Evolutionary conservation across 2,797 vertebrate genomes (phyloP).

Genomic region (Rhabdophis nuchalis): DNA sequence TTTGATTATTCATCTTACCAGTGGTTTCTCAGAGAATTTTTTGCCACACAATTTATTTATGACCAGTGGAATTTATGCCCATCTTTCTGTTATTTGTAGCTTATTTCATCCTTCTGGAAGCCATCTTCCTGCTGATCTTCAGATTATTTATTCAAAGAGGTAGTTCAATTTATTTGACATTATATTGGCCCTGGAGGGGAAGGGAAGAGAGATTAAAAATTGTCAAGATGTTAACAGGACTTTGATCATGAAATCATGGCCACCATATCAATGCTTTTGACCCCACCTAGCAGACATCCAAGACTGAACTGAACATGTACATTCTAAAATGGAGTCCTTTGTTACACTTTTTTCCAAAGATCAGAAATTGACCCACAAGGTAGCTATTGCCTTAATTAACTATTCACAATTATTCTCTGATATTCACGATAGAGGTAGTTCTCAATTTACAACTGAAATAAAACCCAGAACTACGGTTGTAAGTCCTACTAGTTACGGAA

Average conservation of each 20-base stretch:
- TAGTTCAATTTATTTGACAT: background rate
- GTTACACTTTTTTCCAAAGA: background rate
- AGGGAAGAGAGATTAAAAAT: background rate
- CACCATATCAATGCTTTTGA: background rate
- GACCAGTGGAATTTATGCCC: background rate
- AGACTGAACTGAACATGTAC: background rate
- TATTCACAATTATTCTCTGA: background rate
- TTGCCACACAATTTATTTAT: background rate
- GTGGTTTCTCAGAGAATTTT: background rate
- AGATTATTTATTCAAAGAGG: background rate
- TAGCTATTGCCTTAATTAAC: background rate
- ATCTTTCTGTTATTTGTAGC: background rate
- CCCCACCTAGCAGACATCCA: background rate
- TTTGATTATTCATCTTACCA: background rate
- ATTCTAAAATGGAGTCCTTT: background rate
- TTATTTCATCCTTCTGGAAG: background rate
- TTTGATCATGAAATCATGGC: background rate
- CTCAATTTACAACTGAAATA: background rate
- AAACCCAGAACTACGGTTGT: background rate
- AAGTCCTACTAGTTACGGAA: background rate
- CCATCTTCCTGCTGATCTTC: background rate
- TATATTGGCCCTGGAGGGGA: background rate
- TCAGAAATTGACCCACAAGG: background rate
- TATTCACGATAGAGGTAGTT: background rate
- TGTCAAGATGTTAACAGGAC: background rate